These are phyloP conservation scores for Podabrus alpinus DNA, from an alignment of 2,888 invertebrate genomes.

Conservation along the genomic window DNA sequence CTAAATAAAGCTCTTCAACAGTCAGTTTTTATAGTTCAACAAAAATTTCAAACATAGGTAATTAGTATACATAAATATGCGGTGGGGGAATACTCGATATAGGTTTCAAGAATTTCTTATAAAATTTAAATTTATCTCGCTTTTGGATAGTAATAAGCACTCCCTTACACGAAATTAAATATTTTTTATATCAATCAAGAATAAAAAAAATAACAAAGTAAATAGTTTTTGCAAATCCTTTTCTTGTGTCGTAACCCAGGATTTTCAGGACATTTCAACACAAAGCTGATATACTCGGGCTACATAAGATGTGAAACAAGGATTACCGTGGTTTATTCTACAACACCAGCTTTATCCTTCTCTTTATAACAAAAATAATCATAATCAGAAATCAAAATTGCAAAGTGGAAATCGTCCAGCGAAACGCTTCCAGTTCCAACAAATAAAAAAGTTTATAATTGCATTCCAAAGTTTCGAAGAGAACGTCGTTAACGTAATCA, in stretches of 20 bases:
- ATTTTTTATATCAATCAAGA: conserved; percentile 23
- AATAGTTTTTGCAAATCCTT: conserved; percentile 29
- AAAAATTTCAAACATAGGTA: background rate
- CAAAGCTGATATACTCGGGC: conserved; percentile 24
- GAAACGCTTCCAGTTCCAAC: background rate
- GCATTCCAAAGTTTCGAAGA: conserved; percentile 6
- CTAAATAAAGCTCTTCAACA: too few relatives aligned
- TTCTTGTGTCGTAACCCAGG: conserved; percentile 27
- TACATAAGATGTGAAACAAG: conserved; percentile 25
- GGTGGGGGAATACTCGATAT: background rate
- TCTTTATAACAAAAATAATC: conserved; percentile 14
- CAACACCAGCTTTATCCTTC: conserved; percentile 15
- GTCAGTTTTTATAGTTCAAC: background rate
- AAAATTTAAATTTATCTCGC: background rate
- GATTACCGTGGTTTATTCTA: conserved; percentile 26
- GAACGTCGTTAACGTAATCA: background rate
- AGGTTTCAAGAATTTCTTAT: background rate
- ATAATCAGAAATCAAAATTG: background rate
- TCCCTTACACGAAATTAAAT: conserved; percentile 9
- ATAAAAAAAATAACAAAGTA: conserved; percentile 23
- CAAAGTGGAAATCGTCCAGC: background rate
- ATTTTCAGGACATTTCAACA: conserved; percentile 25
- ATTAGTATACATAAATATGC: too few relatives aligned
- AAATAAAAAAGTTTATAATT: conserved; percentile 17
- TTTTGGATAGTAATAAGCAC: too few relatives aligned